phyloP scores from a whole-genome alignment of 2,113 vertebrate species.

The Rhegmatorhina hoffmannsi region DNA sequence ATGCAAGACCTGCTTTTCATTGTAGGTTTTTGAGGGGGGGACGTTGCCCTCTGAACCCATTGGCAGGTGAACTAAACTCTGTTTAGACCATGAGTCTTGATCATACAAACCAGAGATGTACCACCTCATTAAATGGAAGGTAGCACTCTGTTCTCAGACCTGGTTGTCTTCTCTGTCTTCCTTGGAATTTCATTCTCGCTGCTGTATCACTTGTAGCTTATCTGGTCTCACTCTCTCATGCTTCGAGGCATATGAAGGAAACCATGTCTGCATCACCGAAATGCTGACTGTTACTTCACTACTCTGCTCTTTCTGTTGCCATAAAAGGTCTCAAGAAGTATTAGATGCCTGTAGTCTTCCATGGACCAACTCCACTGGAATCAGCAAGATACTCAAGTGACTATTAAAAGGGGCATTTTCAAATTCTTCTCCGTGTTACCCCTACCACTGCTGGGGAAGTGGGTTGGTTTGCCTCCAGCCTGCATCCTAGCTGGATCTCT shows the following conservation, averaged over 20 bases:
- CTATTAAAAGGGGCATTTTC: background rate
- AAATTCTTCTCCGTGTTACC: background rate
- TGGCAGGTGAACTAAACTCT: background rate
- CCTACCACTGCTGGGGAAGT: background rate
- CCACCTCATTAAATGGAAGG: background rate
- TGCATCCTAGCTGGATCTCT: background rate
- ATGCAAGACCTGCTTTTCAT: background rate
- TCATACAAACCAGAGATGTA: background rate
- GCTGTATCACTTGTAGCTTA: background rate
- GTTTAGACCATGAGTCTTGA: background rate
- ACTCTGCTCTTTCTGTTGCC: background rate
- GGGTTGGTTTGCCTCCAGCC: background rate
- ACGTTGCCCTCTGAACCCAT: background rate
- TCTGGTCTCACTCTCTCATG: background rate
- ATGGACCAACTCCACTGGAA: background rate
- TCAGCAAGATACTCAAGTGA: background rate
- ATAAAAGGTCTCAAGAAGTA: background rate
- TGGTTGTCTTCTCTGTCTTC: background rate
- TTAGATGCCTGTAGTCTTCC: background rate
- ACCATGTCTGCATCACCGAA: background rate
- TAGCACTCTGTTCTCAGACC: background rate
- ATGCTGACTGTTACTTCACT: background rate
- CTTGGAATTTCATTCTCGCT: background rate
- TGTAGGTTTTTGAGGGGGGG: background rate
- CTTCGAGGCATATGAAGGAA: background rate